Evolutionary conservation across 2,888 invertebrate genomes (phyloP), one percentile per base, ranked within the genome.

Genomic region (Capitulum mitella): DNA sequence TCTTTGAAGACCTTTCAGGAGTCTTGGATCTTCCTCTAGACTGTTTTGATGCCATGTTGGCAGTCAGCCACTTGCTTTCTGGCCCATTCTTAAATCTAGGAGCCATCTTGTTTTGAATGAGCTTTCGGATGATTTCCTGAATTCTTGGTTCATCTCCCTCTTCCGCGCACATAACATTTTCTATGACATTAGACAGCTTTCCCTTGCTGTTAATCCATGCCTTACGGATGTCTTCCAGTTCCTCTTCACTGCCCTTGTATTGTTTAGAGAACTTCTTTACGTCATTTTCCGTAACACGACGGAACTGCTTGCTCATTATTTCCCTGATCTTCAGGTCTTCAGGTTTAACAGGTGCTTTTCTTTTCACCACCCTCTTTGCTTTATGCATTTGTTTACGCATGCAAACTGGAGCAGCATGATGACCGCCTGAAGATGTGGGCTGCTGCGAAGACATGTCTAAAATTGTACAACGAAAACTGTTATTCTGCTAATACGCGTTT

Each of bases 241-340:
- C 70, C 40, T 70, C 70, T 40, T 70, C 70, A 70, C 70, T 70
- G 12, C 70, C 70, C 70, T 70, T 70, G 40, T 70, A 70, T 26
- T 70, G 37, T 10, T 70, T 70, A 22, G 34, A 37, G 26, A 70
- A 70, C 37, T 40, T 70, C 26, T 70, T 70, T 1, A 70, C 40
- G 37, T 70, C 70, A 70, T 37, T 70, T 29, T 70, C 70, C 1
- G 70, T 70, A 26, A 70, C 70, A 1, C 70, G 37, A 1, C 26
- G 3, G 12, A 70, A 70, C 40, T 70, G 70, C 37, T 70, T 70
- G 40, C 34, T 70, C 8, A 70, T 8, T n/a, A 70, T 70, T 37
- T 70, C 70, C 22, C 37, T 12, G 19, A 70, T 70, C 26, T 70
- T 70, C 26, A 70, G 22, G 26, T 70, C 70, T 29, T 70, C 70